phyloP scores from a whole-genome alignment of 2,888 invertebrate species.

The Melanchra persicariae region DNA sequence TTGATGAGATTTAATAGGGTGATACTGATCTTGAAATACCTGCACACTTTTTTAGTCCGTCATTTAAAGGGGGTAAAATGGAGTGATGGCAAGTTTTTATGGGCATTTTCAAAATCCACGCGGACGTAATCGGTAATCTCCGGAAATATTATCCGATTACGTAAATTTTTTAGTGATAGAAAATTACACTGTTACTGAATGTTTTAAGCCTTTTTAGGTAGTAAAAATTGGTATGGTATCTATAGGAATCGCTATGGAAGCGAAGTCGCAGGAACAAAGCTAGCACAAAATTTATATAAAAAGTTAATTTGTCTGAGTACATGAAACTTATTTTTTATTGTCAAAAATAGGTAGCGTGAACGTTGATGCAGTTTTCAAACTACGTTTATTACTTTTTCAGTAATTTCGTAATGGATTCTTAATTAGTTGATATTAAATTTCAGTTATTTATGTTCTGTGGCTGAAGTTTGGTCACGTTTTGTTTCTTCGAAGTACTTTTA shows the following conservation, averaged over 20 bases:
- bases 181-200: neutral
- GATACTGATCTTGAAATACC: neutral
- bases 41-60: neutral
- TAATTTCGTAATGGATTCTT: constrained; percentile 48
- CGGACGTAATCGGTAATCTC: neutral
- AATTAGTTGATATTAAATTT: constrained; percentile 35
- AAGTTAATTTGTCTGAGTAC: constrained; percentile 46
- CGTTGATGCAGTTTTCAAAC: constrained; percentile 43
- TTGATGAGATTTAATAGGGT: neutral
- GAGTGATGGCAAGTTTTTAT: neutral
- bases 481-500: neutral
- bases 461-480: neutral
- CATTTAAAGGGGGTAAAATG: neutral
- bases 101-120: neutral
- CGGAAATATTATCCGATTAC: neutral
- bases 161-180: neutral
- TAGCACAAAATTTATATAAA: neutral
- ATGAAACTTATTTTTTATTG: constrained; percentile 1
- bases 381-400: constrained; percentile 6
- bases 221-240: neutral
- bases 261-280: neutral
- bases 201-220: too few species aligned
- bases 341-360: constrained; percentile 9
- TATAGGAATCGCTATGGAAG: neutral
- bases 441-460: neutral